Percentiles rank a stretch among this genome's conserved stretches.
phyloP scores from a whole-genome alignment of 1,140 invertebrate species.

The Drosophila virilis region DNA sequence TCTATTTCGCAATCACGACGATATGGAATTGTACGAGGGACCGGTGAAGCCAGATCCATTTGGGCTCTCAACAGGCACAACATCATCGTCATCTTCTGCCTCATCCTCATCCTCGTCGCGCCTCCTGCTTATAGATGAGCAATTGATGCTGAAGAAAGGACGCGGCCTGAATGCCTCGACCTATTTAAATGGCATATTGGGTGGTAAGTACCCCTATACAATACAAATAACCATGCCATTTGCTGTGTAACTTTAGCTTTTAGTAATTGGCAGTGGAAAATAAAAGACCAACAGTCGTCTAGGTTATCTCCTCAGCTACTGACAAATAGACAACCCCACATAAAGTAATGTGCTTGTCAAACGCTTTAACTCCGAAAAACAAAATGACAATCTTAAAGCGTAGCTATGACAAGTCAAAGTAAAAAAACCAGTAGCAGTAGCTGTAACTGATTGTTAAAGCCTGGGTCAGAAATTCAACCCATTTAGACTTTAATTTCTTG shows the following conservation, averaged over 20 bases:
- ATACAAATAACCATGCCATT: constrained; percentile 22
- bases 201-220: constrained; percentile 71
- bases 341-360: neutral
- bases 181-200: constrained; percentile 80
- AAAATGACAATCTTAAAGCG: constrained; percentile 42
- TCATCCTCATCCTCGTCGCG: constrained; percentile 84
- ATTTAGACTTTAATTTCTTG: no score
- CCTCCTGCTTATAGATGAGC: constrained; percentile 79
- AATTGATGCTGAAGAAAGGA: constrained; percentile 78
- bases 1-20: constrained; percentile 92
- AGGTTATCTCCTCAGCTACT: constrained; percentile 33
- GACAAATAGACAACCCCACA: constrained; percentile 23
- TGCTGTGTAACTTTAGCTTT: constrained; percentile 1
- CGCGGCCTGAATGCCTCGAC: constrained; percentile 65
- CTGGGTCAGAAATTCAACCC: no score
- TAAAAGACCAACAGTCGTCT: constrained; percentile 1
- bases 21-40: constrained; percentile 92
- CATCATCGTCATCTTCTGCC: constrained; percentile 47
- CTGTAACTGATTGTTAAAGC: no score
- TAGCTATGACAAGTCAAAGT: constrained; percentile 19
- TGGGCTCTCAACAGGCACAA: constrained; percentile 46
- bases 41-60: constrained; percentile 91
- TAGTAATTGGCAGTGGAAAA: constrained; percentile 22
- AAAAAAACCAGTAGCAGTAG: no score
- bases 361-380: constrained; percentile 50